Evolutionary conservation across 2,113 vertebrate species (phyloP).

Genomic region (Ageneiosus marmoratus): DNA sequence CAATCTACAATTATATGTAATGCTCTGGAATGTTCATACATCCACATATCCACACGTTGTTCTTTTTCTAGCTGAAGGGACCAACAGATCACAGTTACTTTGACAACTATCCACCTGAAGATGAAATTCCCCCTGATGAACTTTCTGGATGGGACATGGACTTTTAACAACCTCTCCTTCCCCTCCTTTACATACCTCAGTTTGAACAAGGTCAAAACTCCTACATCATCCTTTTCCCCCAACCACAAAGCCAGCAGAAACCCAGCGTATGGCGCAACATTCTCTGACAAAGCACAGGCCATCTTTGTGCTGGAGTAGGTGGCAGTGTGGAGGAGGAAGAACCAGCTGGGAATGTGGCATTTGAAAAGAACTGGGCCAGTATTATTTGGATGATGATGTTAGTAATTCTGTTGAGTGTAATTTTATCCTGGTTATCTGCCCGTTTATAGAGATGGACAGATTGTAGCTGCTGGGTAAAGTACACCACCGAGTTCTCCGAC

Average conservation of each 20-base stretch:
- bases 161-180: conserved; percentile 75
- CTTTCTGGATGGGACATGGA: conserved; percentile 93
- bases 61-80: conserved; percentile 76
- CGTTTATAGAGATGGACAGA: background rate
- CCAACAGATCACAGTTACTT: conserved; percentile 90
- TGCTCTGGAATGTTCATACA: background rate
- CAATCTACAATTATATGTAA: background rate
- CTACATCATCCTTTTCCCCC: conserved; percentile 13
- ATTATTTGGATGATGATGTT: conserved; percentile 34
- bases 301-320: conserved; percentile 43
- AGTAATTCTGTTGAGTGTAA: conserved; percentile 12
- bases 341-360: conserved; percentile 45
- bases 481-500: conserved; percentile 3
- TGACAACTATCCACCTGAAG: conserved; percentile 87
- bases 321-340: conserved; percentile 34
- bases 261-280: conserved; percentile 13
- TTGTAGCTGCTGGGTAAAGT: conserved; percentile 12
- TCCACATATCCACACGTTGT: background rate
- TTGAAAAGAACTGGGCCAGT: conserved; percentile 31
- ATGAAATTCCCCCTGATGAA: conserved; percentile 86
- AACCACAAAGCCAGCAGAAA: conserved; percentile 29
- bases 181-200: conserved; percentile 17
- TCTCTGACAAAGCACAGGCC: conserved; percentile 35
- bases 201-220: conserved; percentile 33
- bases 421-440: background rate